Base-by-base conservation (phyloP, 2,888 invertebrate species). In the Adelphocoris suturalis region DNA sequence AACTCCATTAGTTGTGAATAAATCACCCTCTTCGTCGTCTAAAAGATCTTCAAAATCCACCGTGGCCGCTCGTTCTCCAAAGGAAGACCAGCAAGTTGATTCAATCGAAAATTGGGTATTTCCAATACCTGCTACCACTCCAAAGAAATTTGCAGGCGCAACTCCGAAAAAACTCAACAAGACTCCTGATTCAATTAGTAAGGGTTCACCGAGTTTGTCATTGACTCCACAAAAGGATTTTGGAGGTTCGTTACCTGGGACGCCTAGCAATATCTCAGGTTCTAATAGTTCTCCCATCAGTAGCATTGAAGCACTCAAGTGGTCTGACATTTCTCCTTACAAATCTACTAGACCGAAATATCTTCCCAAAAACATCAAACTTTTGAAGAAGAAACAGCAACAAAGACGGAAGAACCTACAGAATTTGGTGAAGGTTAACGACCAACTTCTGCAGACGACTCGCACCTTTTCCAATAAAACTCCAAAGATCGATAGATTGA, bases 281-380 rank as follows among this genome's bases (percentile, higher is more conserved):
- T 37, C 37, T 7, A 37, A 37, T 37, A 7, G 7, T 37, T 37
- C 37, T 37, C 37, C 37, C 7, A 12, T 3, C 12, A 76, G 46
- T 4, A 47, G 0, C 16, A 78, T 78, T 1, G 78, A 78, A n/a
- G 9, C 16, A 13, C 76, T 28, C 47, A 78, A 78, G 4, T 27
- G 23, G 82, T 27, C 52, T 5, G 52, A 52, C 27, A 46, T 47
- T 47, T 78, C 78, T 13, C 88, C 88, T 9, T 88, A 88, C 88
- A 88, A 78, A 23, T 55, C 88, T 7, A 14, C 3, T 14, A 48
- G 88, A 0, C 88, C 88, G 0, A 88, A 88, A 78, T 76, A 48
- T n/a, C 80, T 88, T 52, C 88, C 88, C 0, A 76, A 80, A n/a
- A 80, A 80, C 47, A 37, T 76, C 19, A 88, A 88, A 52, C 80